Evolutionary conservation across 53 echinoderm and acorn worm genomes (phyloP), one percentile per base, ranked within the genome.

Genomic region (Pentamera pediparva): DNA sequence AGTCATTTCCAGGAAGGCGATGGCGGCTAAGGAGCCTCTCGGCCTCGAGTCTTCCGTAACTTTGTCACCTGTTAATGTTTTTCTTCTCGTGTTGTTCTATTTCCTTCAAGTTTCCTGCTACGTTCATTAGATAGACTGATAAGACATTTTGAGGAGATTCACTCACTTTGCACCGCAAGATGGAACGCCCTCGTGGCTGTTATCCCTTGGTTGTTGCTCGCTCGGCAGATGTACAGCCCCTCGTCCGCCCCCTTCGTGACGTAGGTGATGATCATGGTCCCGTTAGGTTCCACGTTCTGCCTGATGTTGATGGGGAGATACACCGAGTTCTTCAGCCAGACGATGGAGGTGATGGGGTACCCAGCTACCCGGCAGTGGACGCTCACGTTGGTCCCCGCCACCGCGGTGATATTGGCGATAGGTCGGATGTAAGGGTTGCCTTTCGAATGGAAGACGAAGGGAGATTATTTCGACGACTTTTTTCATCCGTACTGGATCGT

Each of bases 351-450:
- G 32, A 96, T 91, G 10, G 98, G 98, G 65, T 89, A 91, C 39
- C 98, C 98, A 6, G 87, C 98, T 31, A 91, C 89, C 33, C 85
- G 81, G 50, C 98, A 96, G 32, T 91, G 85, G 0, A 96, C 79
- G 40, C 43, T 52, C 1, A 87, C 80, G 53, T 79, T 80, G 4
- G 75, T 83, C n/a, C 89, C 98, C 8, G 88, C 87, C 4, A 88
- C 73, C 27, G 98, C 98, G 15, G 85, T 91, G 56, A 91, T 77
- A 72, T 96, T n/a, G n/a, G n/a, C n/a, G n/a, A n/a, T n/a, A 15
- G 91, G 88, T 69, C 98, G 88, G 32, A 96, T 88, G 11, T 60
- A 60, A 8, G 98, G 98, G 39, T 84, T 71, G 34, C 92, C 92
- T 92, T n/a, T n/a, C n/a, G n/a, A n/a, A n/a, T n/a, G n/a, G n/a